Percentiles rank a stretch among this genome's conserved stretches.
Evolutionary conservation across 2,888 invertebrate species (phyloP).

Genomic region (Thymelicus sylvestris): DNA sequence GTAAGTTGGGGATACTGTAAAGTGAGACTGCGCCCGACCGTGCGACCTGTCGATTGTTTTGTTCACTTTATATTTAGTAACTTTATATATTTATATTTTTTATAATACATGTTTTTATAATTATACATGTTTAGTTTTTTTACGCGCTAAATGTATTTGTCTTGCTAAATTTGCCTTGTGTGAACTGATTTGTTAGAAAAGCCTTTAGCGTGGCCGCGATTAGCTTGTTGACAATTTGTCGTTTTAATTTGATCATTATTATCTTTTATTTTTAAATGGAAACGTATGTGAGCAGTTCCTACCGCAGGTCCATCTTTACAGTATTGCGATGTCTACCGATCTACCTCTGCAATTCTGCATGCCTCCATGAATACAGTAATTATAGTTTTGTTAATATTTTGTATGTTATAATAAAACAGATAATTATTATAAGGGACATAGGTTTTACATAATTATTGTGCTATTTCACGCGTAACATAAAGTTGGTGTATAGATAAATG

Average conservation of each 20-base stretch:
- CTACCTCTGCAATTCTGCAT: slow-evolving; percentile 73
- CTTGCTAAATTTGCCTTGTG: slow-evolving; percentile 34
- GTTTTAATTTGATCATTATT: slow-evolving; percentile 24
- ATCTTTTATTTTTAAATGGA: slow-evolving; percentile 11
- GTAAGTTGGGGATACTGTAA: slow-evolving; percentile 48
- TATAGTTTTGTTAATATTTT: slow-evolving; percentile 77
- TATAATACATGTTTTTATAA: slow-evolving; percentile 10
- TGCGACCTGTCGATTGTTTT: slow-evolving; percentile 24
- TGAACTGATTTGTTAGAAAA: slow-evolving; percentile 22
- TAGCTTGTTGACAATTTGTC: slow-evolving; percentile 23
- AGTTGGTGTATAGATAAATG: slow-evolving; percentile 56
- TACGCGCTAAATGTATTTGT: slow-evolving; percentile 34
- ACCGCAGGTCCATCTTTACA: slow-evolving; percentile 49
- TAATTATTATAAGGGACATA: slow-evolving; percentile 61
- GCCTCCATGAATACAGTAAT: slow-evolving; percentile 73
- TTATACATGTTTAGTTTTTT: slow-evolving; percentile 20
- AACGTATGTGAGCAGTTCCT: slow-evolving; percentile 23
- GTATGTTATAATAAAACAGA: slow-evolving; percentile 67
- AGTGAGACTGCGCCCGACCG: slow-evolving; percentile 37
- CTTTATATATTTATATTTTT: slow-evolving; percentile 33
- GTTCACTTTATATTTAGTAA: slow-evolving; percentile 29
- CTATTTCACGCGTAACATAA: slow-evolving; percentile 54
- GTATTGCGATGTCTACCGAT: slow-evolving; percentile 66
- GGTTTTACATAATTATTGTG: slow-evolving; percentile 56
- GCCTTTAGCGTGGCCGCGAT: slow-evolving; percentile 20